A percentile compares a stretch with the other conserved stretches of the same genome.
Conservation (phyloP, 2,797 vertebrate species). For the Scleropages formosus region DNA sequence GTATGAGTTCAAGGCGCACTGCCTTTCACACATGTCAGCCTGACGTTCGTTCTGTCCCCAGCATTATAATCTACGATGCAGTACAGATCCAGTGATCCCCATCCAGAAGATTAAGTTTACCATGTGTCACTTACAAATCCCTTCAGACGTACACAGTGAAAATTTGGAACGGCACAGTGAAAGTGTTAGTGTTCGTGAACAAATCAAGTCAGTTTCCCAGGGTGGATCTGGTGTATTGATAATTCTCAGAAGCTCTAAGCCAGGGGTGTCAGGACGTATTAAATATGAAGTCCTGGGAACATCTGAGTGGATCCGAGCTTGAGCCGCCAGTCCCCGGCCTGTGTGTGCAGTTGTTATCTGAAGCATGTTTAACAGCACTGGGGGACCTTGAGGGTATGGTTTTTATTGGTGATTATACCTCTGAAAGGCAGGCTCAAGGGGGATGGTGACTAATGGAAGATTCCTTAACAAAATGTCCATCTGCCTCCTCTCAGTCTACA, state of each 20-base stretch:
- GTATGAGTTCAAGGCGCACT: constrained; percentile 3
- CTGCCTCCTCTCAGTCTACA: neutral
- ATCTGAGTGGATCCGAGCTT: too few species aligned
- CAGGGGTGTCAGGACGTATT: too few species aligned
- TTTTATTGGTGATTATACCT: neutral
- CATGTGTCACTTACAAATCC: constrained; percentile 45
- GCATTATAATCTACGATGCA: neutral
- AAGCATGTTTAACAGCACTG: neutral
- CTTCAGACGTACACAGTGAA: too few species aligned
- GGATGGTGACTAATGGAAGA: neutral
- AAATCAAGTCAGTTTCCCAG: too few species aligned
- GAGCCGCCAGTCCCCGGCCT: constrained; percentile 43
- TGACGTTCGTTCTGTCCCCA: neutral
- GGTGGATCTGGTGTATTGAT: too few species aligned
- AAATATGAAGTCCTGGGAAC: too few species aligned
- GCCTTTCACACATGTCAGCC: neutral
- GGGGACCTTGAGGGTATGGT: neutral
- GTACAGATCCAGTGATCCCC: neutral
- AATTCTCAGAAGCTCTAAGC: too few species aligned
- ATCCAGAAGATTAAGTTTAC: neutral
- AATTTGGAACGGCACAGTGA: too few species aligned
- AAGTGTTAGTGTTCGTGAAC: too few species aligned
- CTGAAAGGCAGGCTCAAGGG: neutral
- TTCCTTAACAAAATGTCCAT: neutral
- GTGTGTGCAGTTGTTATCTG: constrained; percentile 35